phyloP scores from a whole-genome alignment of 30 jellyfish, hydroid and myxozoan genomes.

The Sanderia malayensis region DNA sequence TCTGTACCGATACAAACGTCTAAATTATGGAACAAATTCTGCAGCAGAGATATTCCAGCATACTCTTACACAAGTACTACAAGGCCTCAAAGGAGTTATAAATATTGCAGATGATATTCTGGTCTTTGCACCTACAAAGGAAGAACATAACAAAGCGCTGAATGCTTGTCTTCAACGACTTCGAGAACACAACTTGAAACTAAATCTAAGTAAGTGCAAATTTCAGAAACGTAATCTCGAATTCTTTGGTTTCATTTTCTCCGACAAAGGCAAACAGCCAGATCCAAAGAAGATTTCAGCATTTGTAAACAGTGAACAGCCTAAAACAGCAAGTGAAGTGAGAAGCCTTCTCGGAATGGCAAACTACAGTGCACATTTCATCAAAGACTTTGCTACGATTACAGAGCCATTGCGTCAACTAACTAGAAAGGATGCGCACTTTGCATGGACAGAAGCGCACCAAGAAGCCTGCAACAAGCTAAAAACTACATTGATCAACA shows the following conservation, averaged over 20 bases:
- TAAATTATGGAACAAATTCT: neutral
- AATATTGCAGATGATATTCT: neutral
- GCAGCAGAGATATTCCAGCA: neutral
- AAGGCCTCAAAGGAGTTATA: neutral
- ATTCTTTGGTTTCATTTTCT: neutral
- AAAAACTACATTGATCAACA: neutral
- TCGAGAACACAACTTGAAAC: neutral
- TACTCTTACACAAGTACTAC: neutral
- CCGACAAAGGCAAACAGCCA: neutral
- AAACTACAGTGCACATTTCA: neutral
- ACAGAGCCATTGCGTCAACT: neutral
- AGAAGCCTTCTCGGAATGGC: neutral
- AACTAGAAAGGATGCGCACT: neutral
- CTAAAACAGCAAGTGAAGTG: neutral
- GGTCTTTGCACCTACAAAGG: neutral
- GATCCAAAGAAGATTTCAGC: neutral
- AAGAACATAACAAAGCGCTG: neutral
- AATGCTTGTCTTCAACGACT: neutral
- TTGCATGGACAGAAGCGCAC: neutral
- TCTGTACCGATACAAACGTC: neutral
- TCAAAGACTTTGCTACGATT: too few relatives aligned
- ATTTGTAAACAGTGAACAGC: neutral
- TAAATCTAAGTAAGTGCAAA: neutral
- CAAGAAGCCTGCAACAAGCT: neutral
- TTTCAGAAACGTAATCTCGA: neutral